phyloP scores from a whole-genome alignment of 2,888 invertebrate species.

The Heliconius cydno region DNA sequence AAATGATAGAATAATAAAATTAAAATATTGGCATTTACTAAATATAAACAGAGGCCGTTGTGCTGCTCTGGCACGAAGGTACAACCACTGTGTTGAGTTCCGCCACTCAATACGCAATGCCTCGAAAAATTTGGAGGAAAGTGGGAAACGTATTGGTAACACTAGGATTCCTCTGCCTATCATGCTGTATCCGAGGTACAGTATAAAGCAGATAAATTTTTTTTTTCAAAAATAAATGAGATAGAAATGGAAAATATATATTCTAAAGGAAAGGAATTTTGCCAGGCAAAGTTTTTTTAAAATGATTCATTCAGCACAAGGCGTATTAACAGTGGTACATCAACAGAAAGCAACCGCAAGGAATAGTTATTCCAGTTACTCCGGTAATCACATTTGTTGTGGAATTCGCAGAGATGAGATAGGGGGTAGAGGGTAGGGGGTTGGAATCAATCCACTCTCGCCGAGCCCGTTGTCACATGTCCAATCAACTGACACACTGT shows the following conservation, averaged over 20 bases:
- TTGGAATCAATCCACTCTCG: slow-evolving; percentile 79
- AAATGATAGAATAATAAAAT: not conserved
- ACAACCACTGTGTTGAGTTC: too few species aligned
- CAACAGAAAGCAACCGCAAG: slow-evolving; percentile 67
- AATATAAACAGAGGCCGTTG: too few species aligned
- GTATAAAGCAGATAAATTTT: too few species aligned
- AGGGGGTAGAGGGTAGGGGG: slow-evolving; percentile 47
- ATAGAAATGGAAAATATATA: not conserved
- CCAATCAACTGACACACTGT: slow-evolving; percentile 80
- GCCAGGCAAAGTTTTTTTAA: not conserved
- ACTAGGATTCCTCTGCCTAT: too few species aligned
- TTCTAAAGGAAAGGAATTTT: not conserved
- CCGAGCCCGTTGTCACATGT: slow-evolving; percentile 70
- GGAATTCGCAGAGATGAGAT: slow-evolving; percentile 55
- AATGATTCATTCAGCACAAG: not conserved
- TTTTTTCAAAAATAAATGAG: not conserved
- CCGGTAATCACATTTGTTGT: slow-evolving; percentile 75
- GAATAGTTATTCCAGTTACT: slow-evolving; percentile 59
- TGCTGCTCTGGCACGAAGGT: too few species aligned
- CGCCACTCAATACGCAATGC: too few species aligned
- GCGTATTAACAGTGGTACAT: slow-evolving; percentile 47
- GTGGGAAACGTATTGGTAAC: too few species aligned
- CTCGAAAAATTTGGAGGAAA: too few species aligned
- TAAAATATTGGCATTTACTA: not conserved
- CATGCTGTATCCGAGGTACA: too few species aligned